phyloP scores from a whole-genome alignment of 2,113 vertebrate genomes.

The Apistogramma diplotaenia region DNA sequence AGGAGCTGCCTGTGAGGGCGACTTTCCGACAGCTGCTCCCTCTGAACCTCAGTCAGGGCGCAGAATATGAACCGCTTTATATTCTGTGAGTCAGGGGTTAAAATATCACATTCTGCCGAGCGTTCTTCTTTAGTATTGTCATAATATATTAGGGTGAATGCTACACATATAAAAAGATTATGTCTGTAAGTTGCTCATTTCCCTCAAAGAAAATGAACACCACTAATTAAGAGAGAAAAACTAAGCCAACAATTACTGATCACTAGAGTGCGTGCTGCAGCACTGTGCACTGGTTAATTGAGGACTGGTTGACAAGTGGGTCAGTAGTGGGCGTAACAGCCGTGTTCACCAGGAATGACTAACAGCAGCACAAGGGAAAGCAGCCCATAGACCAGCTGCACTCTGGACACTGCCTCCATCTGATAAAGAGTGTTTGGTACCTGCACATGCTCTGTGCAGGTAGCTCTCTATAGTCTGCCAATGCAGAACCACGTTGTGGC shows the following conservation, averaged over 20 bases:
- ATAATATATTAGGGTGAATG: neutral
- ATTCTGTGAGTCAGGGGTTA: neutral
- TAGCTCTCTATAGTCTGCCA: neutral
- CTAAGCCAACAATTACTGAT: neutral
- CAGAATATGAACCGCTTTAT: too few relatives aligned
- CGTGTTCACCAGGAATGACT: neutral
- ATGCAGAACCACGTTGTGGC: neutral
- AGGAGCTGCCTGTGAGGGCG: neutral
- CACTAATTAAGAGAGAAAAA: neutral
- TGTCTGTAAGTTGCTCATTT: neutral
- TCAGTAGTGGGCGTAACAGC: neutral
- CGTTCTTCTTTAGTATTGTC: neutral
- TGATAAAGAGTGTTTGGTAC: too few relatives aligned
- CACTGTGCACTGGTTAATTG: fast-evolving
- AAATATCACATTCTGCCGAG: slow-evolving; percentile 1
- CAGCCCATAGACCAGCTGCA: neutral
- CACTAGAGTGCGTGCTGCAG: too few relatives aligned
- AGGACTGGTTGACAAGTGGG: neutral
- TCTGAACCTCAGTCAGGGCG: neutral
- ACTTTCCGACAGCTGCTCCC: slow-evolving; percentile 37
- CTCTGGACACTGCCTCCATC: neutral
- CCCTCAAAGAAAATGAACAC: too few relatives aligned
- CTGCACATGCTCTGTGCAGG: fast-evolving
- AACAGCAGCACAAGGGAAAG: neutral
- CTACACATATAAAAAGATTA: too few relatives aligned